A percentile compares a stretch with the other conserved stretches of the same genome.
Conservation (phyloP, 2,888 invertebrate genomes). For the Spilosoma lubricipeda region DNA sequence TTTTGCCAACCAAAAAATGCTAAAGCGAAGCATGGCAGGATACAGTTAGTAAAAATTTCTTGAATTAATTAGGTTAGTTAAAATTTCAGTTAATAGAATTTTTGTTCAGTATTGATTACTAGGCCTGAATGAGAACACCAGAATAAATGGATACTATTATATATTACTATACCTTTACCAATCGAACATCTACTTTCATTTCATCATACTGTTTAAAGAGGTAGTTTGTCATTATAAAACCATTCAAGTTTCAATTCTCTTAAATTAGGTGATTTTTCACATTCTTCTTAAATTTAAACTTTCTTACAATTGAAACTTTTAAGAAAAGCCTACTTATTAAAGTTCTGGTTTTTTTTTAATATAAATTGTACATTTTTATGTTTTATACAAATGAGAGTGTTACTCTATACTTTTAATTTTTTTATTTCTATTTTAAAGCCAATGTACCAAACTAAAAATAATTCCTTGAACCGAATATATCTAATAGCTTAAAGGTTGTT, state of each 20-base stretch:
- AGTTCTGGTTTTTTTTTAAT: too few species aligned
- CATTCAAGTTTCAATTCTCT: background rate
- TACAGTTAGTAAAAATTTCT: background rate
- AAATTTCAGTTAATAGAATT: background rate
- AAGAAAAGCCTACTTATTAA: too few species aligned
- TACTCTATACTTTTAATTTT: too few species aligned
- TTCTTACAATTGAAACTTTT: too few species aligned
- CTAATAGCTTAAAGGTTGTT: constrained; percentile 8
- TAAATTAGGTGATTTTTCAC: background rate
- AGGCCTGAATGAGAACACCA: background rate
- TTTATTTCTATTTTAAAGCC: too few species aligned
- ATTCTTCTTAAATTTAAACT: too few species aligned
- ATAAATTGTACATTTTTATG: too few species aligned
- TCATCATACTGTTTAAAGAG: background rate
- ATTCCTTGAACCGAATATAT: background rate
- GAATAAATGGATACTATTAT: background rate
- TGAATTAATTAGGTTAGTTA: background rate
- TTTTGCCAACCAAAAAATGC: too few species aligned
- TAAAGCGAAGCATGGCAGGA: too few species aligned
- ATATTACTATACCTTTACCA: background rate
- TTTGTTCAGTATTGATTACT: background rate
- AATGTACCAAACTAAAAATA: background rate
- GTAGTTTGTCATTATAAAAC: background rate
- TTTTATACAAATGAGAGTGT: too few species aligned
- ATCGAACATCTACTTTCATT: too few species aligned